Evolutionary conservation across 2,888 invertebrate genomes (phyloP).

Genomic region (Callyntrura guangdongensis): DNA sequence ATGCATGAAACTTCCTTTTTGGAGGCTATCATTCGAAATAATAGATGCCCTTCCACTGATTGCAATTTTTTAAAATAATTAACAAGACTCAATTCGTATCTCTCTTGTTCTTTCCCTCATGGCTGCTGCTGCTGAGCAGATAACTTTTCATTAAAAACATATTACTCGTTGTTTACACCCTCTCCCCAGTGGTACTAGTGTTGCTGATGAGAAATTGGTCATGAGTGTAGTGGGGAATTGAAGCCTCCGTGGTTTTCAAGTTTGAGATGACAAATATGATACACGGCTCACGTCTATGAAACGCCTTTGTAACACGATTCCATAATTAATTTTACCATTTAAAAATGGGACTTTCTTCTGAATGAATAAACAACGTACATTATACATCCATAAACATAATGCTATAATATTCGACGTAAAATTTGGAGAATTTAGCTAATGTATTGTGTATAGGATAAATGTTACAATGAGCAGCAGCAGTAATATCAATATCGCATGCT

Average conservation of each 20-base stretch:
- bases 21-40: conserved; percentile 25
- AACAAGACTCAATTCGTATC: conserved; percentile 20
- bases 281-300: conserved; percentile 71
- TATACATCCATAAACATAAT: background rate
- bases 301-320: conserved; percentile 75
- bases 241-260: conserved; percentile 6
- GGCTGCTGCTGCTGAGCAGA: conserved; percentile 19
- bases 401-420: background rate
- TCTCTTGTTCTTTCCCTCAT: background rate
- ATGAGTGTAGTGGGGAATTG: conserved; percentile 6
- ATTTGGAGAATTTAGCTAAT: background rate
- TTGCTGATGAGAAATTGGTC: conserved; percentile 53
- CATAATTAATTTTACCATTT: conserved; percentile 75
- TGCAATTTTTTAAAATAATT: conserved; percentile 52
- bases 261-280: conserved; percentile 65
- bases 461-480: background rate
- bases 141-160: conserved; percentile 28
- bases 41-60: conserved; percentile 56
- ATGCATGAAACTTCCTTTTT: background rate
- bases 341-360: conserved; percentile 62
- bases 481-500: background rate
- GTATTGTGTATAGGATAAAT: background rate
- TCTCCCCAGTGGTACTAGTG: conserved; percentile 3
- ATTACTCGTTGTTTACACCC: conserved; percentile 55
- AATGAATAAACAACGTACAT: conserved; percentile 61